Evolutionary conservation across 2,797 vertebrate genomes (phyloP).

Genomic region (Potorous gilbertii): DNA sequence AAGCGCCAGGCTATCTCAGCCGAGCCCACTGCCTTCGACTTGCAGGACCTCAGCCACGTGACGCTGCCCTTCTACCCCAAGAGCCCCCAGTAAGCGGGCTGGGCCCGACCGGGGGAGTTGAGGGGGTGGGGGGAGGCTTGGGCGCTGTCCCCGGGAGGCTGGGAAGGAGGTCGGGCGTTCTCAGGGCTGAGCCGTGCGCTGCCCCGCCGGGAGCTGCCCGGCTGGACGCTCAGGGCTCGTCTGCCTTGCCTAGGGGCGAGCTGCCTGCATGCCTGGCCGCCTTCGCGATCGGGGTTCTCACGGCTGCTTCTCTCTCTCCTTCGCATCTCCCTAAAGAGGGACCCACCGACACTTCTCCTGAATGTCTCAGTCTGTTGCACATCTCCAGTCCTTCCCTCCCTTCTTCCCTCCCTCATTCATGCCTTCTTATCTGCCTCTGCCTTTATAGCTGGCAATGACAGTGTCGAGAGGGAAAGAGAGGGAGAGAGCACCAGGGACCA

Average conservation of each 20-base stretch:
- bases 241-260: conserved; percentile 67
- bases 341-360: not conserved
- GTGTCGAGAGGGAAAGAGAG: not conserved
- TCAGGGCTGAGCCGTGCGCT: too few relatives aligned
- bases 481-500: not conserved
- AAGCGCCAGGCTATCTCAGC: conserved; percentile 97
- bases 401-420: not conserved
- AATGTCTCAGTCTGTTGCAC: not conserved
- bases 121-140: conserved; percentile 40
- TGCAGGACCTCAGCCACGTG: conserved; percentile 95
- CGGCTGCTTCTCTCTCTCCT: not conserved
- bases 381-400: not conserved
- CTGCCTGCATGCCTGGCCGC: conserved; percentile 60
- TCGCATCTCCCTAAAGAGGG: not conserved
- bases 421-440: not conserved
- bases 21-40: conserved; percentile 94
- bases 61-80: conserved; percentile 96
- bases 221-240: conserved; percentile 43
- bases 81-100: conserved; percentile 93
- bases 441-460: not conserved
- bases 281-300: conserved; percentile 23
- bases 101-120: conserved; percentile 55
- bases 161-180: not conserved
- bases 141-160: not conserved
- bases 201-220: not conserved